These are phyloP conservation scores for Pangasianodon hypophthalmus DNA, from an alignment of 2,113 vertebrate genomes.

Conservation along the genomic window DNA sequence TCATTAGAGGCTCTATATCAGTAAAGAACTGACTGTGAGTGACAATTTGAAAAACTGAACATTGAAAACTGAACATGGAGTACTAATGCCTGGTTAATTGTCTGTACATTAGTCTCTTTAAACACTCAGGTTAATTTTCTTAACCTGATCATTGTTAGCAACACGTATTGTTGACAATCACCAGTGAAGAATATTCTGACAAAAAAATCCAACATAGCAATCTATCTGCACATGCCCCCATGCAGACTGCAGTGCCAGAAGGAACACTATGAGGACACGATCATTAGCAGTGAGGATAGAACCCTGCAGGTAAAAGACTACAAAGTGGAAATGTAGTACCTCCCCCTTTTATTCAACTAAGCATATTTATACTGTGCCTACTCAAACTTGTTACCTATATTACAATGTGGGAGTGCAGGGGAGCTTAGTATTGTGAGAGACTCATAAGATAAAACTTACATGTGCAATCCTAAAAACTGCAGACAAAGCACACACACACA, in stretches of 20 bases:
- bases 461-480: conserved; percentile 46
- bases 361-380: neutral
- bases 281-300: neutral
- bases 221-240: neutral
- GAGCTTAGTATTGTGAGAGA: conserved; percentile 21
- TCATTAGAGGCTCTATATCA: conserved; percentile 29
- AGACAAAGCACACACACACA: conserved; percentile 37
- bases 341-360: neutral
- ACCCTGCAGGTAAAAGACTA: neutral
- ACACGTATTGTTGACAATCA: neutral
- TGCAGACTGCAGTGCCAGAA: neutral
- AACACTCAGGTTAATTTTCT: neutral
- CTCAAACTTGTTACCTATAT: conserved; percentile 4
- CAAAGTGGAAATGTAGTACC: neutral
- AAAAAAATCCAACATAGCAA: neutral
- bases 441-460: conserved; percentile 29
- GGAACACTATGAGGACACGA: neutral
- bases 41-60: conserved; percentile 9
- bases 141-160: neutral
- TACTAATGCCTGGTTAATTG: neutral
- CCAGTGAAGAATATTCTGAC: neutral
- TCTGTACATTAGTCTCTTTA: neutral
- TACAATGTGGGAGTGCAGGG: conserved; percentile 24
- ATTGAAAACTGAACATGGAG: too few species aligned
- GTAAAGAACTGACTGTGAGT: conserved; percentile 41